These are phyloP conservation scores for Mnemiopsis leidyi DNA, from an alignment of 37 sponge, comb jelly and placozoan genomes.

Conservation along the genomic window DNA sequence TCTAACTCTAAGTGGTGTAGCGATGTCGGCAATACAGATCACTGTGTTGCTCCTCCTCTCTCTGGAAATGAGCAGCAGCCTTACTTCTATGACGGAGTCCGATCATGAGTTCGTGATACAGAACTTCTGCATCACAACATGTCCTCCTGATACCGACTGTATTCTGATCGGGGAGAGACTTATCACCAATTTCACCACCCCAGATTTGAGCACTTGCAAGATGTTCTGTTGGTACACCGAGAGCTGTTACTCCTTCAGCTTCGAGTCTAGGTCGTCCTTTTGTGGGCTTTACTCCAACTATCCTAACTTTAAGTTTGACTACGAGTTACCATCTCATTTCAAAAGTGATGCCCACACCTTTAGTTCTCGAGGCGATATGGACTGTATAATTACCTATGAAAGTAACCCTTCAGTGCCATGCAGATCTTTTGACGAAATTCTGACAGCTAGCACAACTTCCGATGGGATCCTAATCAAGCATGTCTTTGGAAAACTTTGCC, in stretches of 20 bases:
- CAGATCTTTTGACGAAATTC: background rate
- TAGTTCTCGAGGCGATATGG: background rate
- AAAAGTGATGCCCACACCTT: background rate
- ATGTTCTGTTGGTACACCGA: background rate
- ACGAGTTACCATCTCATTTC: background rate
- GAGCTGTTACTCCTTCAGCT: background rate
- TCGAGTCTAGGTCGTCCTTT: background rate
- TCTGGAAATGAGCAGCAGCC: too few relatives aligned
- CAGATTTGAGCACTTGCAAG: background rate
- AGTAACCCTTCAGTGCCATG: background rate
- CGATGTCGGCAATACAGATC: too few relatives aligned
- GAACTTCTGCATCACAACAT: too few relatives aligned
- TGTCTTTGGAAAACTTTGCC: background rate
- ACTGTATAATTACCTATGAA: background rate
- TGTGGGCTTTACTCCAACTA: background rate
- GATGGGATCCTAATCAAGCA: background rate
- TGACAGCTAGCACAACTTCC: background rate
- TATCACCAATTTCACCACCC: too few relatives aligned
- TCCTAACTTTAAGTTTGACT: background rate
- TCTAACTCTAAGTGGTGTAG: too few relatives aligned
- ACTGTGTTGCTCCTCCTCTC: too few relatives aligned
- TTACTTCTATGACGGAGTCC: too few relatives aligned
- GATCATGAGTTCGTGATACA: too few relatives aligned
- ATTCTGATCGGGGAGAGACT: too few relatives aligned
- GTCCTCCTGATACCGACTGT: too few relatives aligned